These are phyloP conservation scores for Calypte anna DNA, from an alignment of 2,113 vertebrate genomes.

Conservation along the genomic window DNA sequence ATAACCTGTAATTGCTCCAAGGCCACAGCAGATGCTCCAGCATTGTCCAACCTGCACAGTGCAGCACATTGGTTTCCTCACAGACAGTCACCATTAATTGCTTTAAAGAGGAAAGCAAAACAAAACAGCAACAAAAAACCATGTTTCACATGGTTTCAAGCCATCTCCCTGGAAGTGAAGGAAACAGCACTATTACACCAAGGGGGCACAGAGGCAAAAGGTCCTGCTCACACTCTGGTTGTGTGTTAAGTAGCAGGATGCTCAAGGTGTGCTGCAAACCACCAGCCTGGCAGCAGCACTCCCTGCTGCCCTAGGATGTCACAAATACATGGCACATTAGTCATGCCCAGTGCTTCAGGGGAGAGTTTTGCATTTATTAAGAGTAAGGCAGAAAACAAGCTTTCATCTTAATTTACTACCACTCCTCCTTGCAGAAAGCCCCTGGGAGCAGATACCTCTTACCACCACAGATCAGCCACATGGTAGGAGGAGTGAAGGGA, in stretches of 20 bases:
- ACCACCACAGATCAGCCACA: fast-evolving
- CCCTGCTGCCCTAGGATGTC: not conserved
- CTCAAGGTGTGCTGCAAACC: not conserved
- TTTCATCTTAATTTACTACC: slow-evolving; percentile 25
- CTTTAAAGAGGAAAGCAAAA: not conserved
- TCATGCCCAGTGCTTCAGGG: slow-evolving; percentile 23
- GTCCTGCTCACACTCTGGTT: fast-evolving
- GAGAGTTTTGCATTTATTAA: slow-evolving; percentile 37
- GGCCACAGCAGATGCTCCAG: not conserved
- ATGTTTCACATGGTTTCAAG: not conserved
- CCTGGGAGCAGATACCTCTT: not conserved
- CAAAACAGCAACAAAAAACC: not conserved
- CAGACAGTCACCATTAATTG: not conserved
- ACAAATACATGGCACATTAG: slow-evolving; percentile 21
- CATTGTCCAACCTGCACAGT: fast-evolving
- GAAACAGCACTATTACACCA: not conserved
- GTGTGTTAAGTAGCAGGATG: not conserved
- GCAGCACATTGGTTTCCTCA: fast-evolving
- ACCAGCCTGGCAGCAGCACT: not conserved
- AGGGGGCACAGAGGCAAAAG: not conserved
- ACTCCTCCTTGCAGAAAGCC: not conserved
- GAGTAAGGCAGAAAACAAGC: slow-evolving; percentile 55
- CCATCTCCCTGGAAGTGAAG: not conserved
- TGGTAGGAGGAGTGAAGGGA: not conserved
- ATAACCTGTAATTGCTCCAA: not conserved